Evolutionary conservation across 1,140 invertebrate species (phyloP), one percentile per base, ranked within the genome.

Genomic region (Drosophila cardini): DNA sequence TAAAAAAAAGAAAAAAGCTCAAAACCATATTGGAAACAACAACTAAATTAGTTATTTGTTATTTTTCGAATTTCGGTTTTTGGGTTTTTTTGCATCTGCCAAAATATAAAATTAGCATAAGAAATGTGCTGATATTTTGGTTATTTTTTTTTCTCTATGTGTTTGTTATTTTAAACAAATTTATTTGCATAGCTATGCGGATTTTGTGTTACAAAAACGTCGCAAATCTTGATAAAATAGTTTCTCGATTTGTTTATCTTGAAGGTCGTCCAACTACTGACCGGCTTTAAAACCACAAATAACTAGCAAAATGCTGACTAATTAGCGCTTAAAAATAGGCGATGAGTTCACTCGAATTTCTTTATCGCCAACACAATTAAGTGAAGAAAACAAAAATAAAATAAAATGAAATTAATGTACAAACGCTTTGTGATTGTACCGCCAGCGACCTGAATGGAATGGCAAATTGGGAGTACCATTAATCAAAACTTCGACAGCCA

Each of bases 171-270:
- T 73, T 58, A 21, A 10, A 26, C 21, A 4, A 40, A 46, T 72
- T 89, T 72, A 90, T 90, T 89, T 89, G 85, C 85, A 90, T 89
- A 67, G 85, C 85, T 90, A 89, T 89, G 85, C 85, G 85, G 85
- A 89, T 90, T 90, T 89, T 83, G 57, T 72, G 64, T 79, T 79
- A 86, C 76, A 82, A 82, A 79, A 79, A 74, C 80, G 61, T 71
- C 74, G 32, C 71, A 53, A 26, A 56, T 78, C 65, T 68, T 65
- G 63, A 75, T 75, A 57, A 64, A 70, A 63, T 71, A 38, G 43
- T 64, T 71, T 48, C 16, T 15, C 36, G 34, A 60, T 61, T 61
- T 56, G 15, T 70, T 70, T 42, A n/a, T 52, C 34, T 26, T 87
- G 84, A 89, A 89, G 84, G 84, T 89, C 84, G 84, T 73, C 48